Percentiles rank a stretch among this genome's conserved stretches.
These are phyloP conservation scores for Luperina nickerlii DNA, from an alignment of 2,888 invertebrate genomes.

Conservation along the genomic window DNA sequence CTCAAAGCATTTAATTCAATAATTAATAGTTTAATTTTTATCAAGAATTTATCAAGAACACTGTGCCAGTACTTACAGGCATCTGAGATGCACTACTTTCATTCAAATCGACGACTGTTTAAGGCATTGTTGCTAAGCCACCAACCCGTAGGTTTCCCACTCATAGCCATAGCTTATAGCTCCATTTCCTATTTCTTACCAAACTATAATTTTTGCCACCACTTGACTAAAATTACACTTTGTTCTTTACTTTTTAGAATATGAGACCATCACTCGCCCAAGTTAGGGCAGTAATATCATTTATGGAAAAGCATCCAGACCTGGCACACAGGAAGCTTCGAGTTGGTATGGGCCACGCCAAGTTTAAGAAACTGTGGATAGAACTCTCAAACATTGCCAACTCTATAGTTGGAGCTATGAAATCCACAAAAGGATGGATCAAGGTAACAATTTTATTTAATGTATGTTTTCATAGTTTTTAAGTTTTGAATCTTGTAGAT, in stretches of 20 bases:
- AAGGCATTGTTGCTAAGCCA: neutral
- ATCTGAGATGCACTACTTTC: neutral
- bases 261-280: constrained; percentile 81
- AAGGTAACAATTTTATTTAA: constrained; percentile 72
- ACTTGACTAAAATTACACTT: neutral
- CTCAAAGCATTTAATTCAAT: too few relatives aligned
- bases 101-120: neutral
- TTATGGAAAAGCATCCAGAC: constrained; percentile 83
- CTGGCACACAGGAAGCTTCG: constrained; percentile 78
- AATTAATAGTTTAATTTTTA: too few relatives aligned
- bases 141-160: neutral
- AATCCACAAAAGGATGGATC: constrained; percentile 84
- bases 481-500: neutral
- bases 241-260: constrained; percentile 66
- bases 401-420: constrained; percentile 78
- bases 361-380: constrained; percentile 80
- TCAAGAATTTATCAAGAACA: too few relatives aligned
- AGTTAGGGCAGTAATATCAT: constrained; percentile 79
- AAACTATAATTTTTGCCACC: neutral
- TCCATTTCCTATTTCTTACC: neutral
- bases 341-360: constrained; percentile 75
- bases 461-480: neutral
- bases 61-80: neutral
- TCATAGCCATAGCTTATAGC: too few relatives aligned
- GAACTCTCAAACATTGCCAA: constrained; percentile 79